Base-by-base conservation (phyloP, 2,797 vertebrate species). In the Microctenopoma lineatum region DNA sequence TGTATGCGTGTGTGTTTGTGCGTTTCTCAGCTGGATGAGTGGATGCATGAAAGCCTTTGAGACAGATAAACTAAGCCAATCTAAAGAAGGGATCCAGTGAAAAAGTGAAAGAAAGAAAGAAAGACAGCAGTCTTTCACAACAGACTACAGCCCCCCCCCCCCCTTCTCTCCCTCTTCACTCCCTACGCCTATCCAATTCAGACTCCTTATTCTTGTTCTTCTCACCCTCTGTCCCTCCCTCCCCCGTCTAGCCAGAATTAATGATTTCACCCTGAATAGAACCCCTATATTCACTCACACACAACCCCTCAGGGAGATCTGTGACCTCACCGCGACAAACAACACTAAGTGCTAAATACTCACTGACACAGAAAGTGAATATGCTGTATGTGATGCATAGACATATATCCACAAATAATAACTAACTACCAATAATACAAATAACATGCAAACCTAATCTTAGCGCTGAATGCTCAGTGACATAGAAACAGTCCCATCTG, bases 1-100 rank as follows among this genome's bases (percentile, higher is more conserved):
- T 59, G 45, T 59, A 61, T 62, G 74, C 55, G 66, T 59, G 77
- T 55, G 72, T 51, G 63, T 75, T 14, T 78, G 76, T 64, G 79
- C 11, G 44, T 79, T 56, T 86, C 79, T 90, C 84, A 85, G 87
- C 87, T 90, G 87, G 86, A 79, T 84, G 87, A 89, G 84, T 87
- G 83, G 79, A 85, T 72, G 87, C 90, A 87, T 90, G 86, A 92
- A 91, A 90, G 86, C 87, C 87, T 88, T 79, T 84, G 84, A 90
- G 90, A 90, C 85, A 88, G 82, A 91, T 83, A 86, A 70, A 90
- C 66, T 80, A 86, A 85, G 82, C 83, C 87, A 74, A 87, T 89
- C 87, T 86, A 85, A 90, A 91, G 88, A 88, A 66, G 15, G 54
- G 72, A 76, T 60, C 70, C 83, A 84, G 79, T 79, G 85, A 90